phyloP scores from a whole-genome alignment of 2,888 invertebrate genomes.

The Plagiodera versicolora region DNA sequence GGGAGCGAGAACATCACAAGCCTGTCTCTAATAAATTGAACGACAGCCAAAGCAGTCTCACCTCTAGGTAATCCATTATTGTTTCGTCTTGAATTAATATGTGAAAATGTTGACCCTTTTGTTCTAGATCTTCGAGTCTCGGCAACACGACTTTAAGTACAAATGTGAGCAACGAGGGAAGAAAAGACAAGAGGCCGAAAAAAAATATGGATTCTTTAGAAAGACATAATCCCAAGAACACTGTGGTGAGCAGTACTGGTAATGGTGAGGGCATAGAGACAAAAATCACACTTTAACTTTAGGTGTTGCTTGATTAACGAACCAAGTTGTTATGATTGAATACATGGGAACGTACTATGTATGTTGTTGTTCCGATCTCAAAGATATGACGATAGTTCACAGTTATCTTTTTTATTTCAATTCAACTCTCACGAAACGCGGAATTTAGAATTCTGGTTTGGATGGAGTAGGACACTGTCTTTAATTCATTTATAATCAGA shows the following conservation, averaged over 20 bases:
- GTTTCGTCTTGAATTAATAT: too few relatives aligned
- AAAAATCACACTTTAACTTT: slow-evolving; percentile 39
- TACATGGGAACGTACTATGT: too few relatives aligned
- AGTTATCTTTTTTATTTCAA: too few relatives aligned
- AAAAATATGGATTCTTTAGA: slow-evolving; percentile 39
- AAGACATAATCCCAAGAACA: slow-evolving; percentile 45
- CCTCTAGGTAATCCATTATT: slow-evolving; percentile 48
- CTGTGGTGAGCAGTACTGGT: slow-evolving; percentile 43
- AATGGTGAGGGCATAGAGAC: slow-evolving; percentile 51
- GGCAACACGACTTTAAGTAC: slow-evolving; percentile 55
- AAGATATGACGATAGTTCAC: too few relatives aligned
- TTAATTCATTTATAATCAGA: too few relatives aligned
- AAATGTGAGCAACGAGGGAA: slow-evolving; percentile 49
- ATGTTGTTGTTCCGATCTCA: too few relatives aligned
- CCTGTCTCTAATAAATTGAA: slow-evolving; percentile 46
- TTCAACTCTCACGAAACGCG: too few relatives aligned
- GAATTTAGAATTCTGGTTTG: too few relatives aligned
- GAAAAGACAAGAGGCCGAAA: slow-evolving; percentile 39
- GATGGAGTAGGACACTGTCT: too few relatives aligned
- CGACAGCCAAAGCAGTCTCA: slow-evolving; percentile 53
- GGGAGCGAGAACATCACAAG: slow-evolving; percentile 42
- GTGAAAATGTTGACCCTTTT: too few relatives aligned
- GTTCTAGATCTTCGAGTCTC: slow-evolving; percentile 41
- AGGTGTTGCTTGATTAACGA: too few relatives aligned
- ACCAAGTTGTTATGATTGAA: too few relatives aligned